These are phyloP conservation scores for Rhagoletis zephyria DNA, from an alignment of 1,140 invertebrate genomes.

Conservation along the genomic window DNA sequence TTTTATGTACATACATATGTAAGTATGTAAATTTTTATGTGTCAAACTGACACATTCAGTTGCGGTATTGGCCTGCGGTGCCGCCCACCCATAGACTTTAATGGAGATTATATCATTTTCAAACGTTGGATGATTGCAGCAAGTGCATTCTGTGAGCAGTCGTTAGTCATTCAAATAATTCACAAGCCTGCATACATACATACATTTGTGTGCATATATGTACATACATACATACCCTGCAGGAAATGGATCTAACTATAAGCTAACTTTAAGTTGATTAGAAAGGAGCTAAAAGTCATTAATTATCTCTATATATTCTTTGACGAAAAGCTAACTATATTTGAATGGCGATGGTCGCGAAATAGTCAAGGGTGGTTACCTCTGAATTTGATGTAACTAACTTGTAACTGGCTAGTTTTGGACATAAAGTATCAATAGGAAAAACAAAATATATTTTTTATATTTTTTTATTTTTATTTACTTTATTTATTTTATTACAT, in stretches of 20 bases:
- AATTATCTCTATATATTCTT: no score
- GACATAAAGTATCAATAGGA: no score
- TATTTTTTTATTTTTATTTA: no score
- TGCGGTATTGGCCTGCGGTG: neutral
- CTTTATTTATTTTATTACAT: no score
- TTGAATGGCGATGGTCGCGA: no score
- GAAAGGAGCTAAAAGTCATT: neutral
- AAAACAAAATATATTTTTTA: no score
- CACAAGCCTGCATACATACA: neutral
- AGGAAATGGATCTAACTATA: no score
- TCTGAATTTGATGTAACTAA: no score
- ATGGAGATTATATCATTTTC: conserved; percentile 25
- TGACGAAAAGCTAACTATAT: neutral
- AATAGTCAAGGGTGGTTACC: no score
- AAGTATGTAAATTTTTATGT: neutral
- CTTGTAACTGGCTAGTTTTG: no score
- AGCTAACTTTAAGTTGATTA: no score
- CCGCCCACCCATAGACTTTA: conserved; percentile 10
- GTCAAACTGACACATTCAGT: conserved; percentile 32
- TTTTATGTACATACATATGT: neutral
- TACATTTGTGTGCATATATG: neutral
- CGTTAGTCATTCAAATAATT: neutral
- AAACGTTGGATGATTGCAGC: conserved; percentile 20
- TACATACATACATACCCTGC: no score
- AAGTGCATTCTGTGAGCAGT: conserved; percentile 13